These are phyloP conservation scores for Pectinophora gossypiella DNA, from an alignment of 1,140 invertebrate genomes.

Conservation along the genomic window DNA sequence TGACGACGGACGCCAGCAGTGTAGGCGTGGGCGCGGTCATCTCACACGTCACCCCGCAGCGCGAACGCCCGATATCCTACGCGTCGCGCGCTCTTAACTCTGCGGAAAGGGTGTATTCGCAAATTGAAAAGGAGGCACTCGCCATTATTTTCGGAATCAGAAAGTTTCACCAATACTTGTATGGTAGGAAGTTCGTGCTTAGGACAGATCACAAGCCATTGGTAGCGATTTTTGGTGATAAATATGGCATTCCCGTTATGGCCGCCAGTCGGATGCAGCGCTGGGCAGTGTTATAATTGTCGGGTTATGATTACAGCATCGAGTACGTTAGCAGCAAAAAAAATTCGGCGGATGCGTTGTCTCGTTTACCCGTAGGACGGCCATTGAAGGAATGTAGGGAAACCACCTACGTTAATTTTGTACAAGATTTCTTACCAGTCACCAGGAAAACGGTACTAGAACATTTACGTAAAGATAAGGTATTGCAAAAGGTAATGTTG, in stretches of 20 bases:
- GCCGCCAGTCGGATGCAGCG: too few species aligned
- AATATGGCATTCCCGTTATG: constrained; percentile 36
- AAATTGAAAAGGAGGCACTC: constrained; percentile 5
- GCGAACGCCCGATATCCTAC: constrained; percentile 2
- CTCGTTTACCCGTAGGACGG: too few species aligned
- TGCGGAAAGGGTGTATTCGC: constrained; percentile 1
- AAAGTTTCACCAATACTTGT: constrained; percentile 2
- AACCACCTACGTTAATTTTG: neutral
- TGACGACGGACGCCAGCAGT: constrained; percentile 1
- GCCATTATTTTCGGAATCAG: neutral
- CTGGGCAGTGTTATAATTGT: constrained; percentile 41
- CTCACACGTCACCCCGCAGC: neutral
- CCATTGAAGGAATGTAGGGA: neutral
- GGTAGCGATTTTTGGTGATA: constrained; percentile 52
- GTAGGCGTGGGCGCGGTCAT: neutral
- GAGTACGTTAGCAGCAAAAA: constrained; percentile 26
- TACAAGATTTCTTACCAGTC: neutral
- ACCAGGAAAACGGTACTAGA: neutral
- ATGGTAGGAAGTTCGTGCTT: neutral
- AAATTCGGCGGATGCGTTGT: constrained; percentile 22
- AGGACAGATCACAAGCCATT: constrained; percentile 45
- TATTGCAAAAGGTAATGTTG: neutral
- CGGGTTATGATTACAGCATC: constrained; percentile 37
- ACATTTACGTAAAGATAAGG: neutral
- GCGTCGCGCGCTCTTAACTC: constrained; percentile 4